Evolutionary conservation across 1,140 invertebrate genomes (phyloP).

Genomic region (Teleopsis dalmanni): DNA sequence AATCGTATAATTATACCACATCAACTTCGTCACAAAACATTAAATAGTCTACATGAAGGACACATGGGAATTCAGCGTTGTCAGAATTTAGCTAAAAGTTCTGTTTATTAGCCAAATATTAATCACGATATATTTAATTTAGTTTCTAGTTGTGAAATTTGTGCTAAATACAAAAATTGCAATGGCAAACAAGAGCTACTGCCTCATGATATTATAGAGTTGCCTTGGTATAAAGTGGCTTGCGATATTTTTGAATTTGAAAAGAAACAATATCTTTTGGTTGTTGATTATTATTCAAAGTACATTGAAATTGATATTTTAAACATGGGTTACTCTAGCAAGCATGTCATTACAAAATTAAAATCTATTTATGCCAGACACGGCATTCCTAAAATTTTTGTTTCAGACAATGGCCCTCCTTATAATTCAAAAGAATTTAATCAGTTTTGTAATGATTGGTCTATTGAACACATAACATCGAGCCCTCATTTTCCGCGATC

Average conservation of each 20-base stretch:
- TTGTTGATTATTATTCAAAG: conserved; percentile 13
- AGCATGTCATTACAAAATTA: conserved; percentile 3
- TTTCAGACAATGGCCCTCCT: conserved; percentile 9
- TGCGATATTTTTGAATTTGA: conserved; percentile 26
- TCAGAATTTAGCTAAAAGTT: conserved; percentile 32
- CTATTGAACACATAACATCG: not conserved
- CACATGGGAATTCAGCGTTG: too few relatives aligned
- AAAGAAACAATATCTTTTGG: conserved; percentile 3
- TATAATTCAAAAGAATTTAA: conserved; percentile 10
- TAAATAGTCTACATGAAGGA: too few relatives aligned
- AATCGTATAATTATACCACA: conserved; percentile 40
- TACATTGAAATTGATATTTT: conserved; percentile 8
- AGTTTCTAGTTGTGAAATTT: conserved; percentile 34
- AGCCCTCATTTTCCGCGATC: conserved; percentile 10
- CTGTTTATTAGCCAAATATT: conserved; percentile 46
- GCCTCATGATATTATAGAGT: conserved; percentile 1
- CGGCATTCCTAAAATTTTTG: conserved; percentile 6
- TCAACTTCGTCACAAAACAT: too few relatives aligned
- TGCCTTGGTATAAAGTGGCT: conserved; percentile 13
- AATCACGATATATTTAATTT: conserved; percentile 43
- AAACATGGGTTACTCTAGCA: not conserved
- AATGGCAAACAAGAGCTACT: conserved; percentile 9
- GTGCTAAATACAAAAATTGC: conserved; percentile 5
- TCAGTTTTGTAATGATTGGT: conserved; percentile 2
- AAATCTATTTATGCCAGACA: conserved; percentile 6